phyloP scores from a whole-genome alignment of 2,797 vertebrate genomes.

The Paratrypauchen microcephalus region DNA sequence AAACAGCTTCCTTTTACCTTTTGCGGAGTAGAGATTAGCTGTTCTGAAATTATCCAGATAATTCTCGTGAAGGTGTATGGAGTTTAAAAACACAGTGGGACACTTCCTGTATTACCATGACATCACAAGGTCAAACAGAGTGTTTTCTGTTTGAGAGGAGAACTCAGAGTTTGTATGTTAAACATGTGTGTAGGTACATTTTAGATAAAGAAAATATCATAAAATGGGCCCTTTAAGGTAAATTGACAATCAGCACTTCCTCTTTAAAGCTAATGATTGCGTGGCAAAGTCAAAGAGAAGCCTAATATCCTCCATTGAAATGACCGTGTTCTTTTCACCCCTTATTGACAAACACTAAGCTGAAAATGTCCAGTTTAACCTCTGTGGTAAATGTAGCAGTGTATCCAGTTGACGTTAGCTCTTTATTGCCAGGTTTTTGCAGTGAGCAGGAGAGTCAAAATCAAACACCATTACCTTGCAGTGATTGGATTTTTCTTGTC shows the following conservation, averaged over 20 bases:
- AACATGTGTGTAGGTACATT: too few species aligned
- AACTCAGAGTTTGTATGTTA: too few species aligned
- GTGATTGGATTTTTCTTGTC: slow-evolving; percentile 67
- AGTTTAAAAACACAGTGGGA: too few species aligned
- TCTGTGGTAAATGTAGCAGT: slow-evolving; percentile 52
- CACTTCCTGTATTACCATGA: too few species aligned
- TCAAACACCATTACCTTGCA: slow-evolving; percentile 53
- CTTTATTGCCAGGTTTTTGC: slow-evolving; percentile 65
- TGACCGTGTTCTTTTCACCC: slow-evolving; percentile 32
- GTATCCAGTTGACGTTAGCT: slow-evolving; percentile 65
- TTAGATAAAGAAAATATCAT: too few species aligned
- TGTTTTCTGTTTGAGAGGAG: too few species aligned
- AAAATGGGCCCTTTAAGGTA: neutral
- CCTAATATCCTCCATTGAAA: slow-evolving; percentile 32
- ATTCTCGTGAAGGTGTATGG: too few species aligned
- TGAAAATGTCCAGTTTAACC: slow-evolving; percentile 64
- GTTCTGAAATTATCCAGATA: too few species aligned
- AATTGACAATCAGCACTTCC: neutral
- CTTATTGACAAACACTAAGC: slow-evolving; percentile 52
- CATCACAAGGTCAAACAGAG: too few species aligned
- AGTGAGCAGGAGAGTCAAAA: slow-evolving; percentile 35
- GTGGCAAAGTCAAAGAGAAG: slow-evolving; percentile 19
- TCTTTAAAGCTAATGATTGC: slow-evolving; percentile 10
- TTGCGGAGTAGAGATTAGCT: too few species aligned
- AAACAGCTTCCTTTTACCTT: too few species aligned